Percentiles rank a stretch among this genome's conserved stretches.
phyloP scores from a whole-genome alignment of 1,140 invertebrate species.

The Plutomurus gul region DNA sequence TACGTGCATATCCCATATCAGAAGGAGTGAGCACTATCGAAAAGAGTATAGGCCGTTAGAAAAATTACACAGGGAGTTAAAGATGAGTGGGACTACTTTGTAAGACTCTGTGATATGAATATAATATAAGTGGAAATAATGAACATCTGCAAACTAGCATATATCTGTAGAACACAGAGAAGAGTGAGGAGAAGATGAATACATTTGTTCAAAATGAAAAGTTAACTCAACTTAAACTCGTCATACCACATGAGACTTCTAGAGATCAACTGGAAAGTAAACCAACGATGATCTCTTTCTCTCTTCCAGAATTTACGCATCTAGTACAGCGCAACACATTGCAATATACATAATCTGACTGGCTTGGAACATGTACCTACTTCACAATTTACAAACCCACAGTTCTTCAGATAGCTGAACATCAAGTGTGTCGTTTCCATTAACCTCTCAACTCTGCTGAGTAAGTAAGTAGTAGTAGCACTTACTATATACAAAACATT shows the following conservation, averaged over 20 bases:
- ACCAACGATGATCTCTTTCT: constrained; percentile 11
- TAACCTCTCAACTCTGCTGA: constrained; percentile 8
- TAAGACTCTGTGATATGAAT: constrained; percentile 5
- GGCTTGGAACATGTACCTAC: not conserved
- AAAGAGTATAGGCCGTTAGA: constrained; percentile 6
- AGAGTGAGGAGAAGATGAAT: constrained; percentile 22
- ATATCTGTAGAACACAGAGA: not conserved
- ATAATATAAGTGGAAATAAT: not conserved
- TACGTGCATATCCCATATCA: not conserved
- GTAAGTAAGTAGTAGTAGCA: constrained; percentile 6
- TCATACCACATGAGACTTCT: constrained; percentile 26
- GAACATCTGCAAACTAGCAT: constrained; percentile 23
- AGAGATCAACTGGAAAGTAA: constrained; percentile 14
- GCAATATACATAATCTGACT: not conserved
- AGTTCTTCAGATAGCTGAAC: not conserved
- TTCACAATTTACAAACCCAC: not conserved
- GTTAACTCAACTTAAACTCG: constrained; percentile 5
- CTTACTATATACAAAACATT: not conserved
- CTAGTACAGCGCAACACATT: not conserved
- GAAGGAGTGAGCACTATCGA: not conserved
- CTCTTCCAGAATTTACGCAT: not conserved
- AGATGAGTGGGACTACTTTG: not conserved
- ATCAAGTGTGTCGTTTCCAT: constrained; percentile 26
- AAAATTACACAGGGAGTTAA: constrained; percentile 4
- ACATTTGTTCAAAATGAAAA: constrained; percentile 17